Conservation (phyloP, 2,797 vertebrate genomes). For the Bovichtus variegatus region DNA sequence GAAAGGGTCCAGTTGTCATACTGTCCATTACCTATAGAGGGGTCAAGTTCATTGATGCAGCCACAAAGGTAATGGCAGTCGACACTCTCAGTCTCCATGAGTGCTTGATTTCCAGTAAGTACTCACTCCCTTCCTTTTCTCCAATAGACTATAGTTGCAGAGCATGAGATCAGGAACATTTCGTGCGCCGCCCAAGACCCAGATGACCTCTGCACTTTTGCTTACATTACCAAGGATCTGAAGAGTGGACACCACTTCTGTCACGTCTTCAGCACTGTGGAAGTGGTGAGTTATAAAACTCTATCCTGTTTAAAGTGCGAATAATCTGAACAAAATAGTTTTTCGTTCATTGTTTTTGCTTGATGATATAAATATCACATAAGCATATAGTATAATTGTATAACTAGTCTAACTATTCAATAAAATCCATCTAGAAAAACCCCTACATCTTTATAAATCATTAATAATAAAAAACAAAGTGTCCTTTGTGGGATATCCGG, state of each 20-base stretch:
- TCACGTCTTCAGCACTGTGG: slow-evolving; percentile 97
- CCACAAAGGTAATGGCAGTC: slow-evolving; percentile 89
- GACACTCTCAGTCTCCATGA: slow-evolving; percentile 24
- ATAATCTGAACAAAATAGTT: neutral
- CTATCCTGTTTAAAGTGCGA: neutral
- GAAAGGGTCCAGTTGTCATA: slow-evolving; percentile 95
- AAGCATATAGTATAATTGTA: neutral
- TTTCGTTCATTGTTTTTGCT: no score
- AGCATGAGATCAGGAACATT: slow-evolving; percentile 98
- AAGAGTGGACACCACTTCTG: slow-evolving; percentile 98
- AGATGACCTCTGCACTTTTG: slow-evolving; percentile 96
- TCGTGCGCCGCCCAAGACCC: slow-evolving; percentile 99
- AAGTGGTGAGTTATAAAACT: slow-evolving; percentile 89
- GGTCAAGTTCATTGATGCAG: slow-evolving; percentile 98
- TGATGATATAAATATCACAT: neutral
- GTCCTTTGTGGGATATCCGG: neutral
- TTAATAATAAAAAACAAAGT: neutral
- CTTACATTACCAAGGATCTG: slow-evolving; percentile 99
- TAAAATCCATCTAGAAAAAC: neutral
- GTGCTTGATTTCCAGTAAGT: slow-evolving; percentile 14
- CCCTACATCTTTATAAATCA: neutral
- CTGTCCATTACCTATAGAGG: slow-evolving; percentile 98
- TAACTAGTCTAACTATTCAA: neutral
- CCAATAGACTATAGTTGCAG: slow-evolving; percentile 93
- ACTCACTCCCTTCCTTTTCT: slow-evolving; percentile 18